phyloP scores from a whole-genome alignment of 2,113 vertebrate genomes.

The Arvicanthis niloticus region DNA sequence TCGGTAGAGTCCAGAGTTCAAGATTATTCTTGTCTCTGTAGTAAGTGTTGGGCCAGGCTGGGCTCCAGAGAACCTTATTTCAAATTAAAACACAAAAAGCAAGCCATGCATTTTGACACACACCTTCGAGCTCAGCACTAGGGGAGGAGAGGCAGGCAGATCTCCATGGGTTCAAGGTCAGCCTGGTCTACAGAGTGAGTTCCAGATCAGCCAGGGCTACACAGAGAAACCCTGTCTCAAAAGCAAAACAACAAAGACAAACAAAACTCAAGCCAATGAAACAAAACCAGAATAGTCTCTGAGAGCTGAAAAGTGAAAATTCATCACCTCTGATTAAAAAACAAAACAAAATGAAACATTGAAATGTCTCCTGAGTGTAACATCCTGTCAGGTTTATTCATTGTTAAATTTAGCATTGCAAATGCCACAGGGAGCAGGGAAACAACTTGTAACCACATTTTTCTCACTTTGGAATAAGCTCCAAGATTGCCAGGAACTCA shows the following conservation, averaged over 20 bases:
- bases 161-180: not conserved
- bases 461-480: constrained; percentile 47
- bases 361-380: not conserved
- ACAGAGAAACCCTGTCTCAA: not conserved
- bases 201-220: not conserved
- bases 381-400: not conserved
- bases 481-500: constrained; percentile 16
- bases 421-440: not conserved
- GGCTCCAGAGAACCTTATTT: not conserved
- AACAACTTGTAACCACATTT: constrained; percentile 45
- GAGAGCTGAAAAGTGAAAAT: not conserved
- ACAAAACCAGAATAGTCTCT: not conserved
- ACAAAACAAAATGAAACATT: not conserved
- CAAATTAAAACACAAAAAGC: not conserved
- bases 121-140: not conserved
- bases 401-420: constrained; percentile 27
- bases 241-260: not conserved
- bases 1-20: not conserved
- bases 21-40: not conserved
- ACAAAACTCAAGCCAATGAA: not conserved
- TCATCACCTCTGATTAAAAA: not conserved
- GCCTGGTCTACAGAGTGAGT: not conserved
- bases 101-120: not conserved
- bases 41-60: not conserved
- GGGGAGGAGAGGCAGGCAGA: not conserved